These are phyloP conservation scores for Cephalopholis sonnerati DNA, from an alignment of 2,113 vertebrate genomes.

Conservation along the genomic window DNA sequence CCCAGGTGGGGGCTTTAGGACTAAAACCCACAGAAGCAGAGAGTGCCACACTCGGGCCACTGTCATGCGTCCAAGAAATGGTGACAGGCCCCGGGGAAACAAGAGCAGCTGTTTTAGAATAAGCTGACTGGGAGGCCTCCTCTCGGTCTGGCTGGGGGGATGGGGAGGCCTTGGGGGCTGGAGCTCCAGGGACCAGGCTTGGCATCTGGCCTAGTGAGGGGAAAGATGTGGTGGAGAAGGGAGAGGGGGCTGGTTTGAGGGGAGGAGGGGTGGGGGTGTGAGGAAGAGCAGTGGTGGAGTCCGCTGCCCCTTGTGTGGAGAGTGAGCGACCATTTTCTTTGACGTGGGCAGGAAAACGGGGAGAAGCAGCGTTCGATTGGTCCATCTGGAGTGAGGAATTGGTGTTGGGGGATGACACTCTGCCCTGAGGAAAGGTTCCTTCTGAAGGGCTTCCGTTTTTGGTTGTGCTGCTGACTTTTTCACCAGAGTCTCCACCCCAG, in stretches of 20 bases:
- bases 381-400: conserved; percentile 87
- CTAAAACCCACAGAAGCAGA: conserved; percentile 83
- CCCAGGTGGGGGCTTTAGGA: conserved; percentile 87
- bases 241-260: conserved; percentile 85
- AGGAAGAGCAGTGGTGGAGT: conserved; percentile 71
- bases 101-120: conserved; percentile 86
- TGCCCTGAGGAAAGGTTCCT: conserved; percentile 61
- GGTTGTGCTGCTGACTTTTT: conserved; percentile 75
- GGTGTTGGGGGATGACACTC: conserved; percentile 64
- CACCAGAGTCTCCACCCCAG: conserved; percentile 87
- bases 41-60: conserved; percentile 79
- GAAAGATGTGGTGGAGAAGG: conserved; percentile 88
- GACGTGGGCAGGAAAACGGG: conserved; percentile 86
- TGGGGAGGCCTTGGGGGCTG: conserved; percentile 81
- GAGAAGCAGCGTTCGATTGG: conserved; percentile 87
- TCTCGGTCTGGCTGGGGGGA: conserved; percentile 88
- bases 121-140: conserved; percentile 77
- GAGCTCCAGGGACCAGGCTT: conserved; percentile 84
- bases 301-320: conserved; percentile 89
- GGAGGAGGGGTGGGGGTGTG: conserved; percentile 87
- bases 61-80: conserved; percentile 85
- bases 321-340: conserved; percentile 95
- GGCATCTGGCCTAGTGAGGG: conserved; percentile 89
- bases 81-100: conserved; percentile 88
- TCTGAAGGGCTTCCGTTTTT: conserved; percentile 80